phyloP scores from a whole-genome alignment of 2,113 vertebrate species.

The Tragelaphus scriptus region DNA sequence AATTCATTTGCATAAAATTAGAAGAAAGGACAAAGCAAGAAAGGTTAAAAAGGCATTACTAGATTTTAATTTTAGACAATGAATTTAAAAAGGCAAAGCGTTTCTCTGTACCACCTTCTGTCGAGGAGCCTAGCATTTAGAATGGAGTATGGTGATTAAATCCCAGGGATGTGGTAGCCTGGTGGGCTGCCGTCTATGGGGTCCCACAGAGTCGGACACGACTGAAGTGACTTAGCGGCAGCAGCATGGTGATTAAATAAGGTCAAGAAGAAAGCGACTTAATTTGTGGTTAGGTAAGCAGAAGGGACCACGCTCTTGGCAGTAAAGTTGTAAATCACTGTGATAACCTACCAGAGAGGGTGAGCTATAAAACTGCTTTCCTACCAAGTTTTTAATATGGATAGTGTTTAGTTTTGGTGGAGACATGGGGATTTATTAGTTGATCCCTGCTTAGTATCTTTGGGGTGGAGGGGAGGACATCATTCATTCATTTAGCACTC shows the following conservation, averaged over 20 bases:
- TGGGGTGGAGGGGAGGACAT: not conserved
- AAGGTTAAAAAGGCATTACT: slow-evolving; percentile 15
- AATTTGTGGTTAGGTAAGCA: slow-evolving; percentile 39
- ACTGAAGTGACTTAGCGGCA: too few relatives aligned
- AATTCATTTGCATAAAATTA: slow-evolving; percentile 9
- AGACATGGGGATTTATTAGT: slow-evolving; percentile 9
- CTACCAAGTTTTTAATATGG: slow-evolving; percentile 16
- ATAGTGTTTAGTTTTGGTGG: slow-evolving; percentile 32
- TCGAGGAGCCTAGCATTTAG: slow-evolving; percentile 17
- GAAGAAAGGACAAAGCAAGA: not conserved
- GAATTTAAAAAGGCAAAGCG: not conserved
- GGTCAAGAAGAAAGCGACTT: slow-evolving; percentile 44
- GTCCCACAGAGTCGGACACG: too few relatives aligned
- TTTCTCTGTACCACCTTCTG: not conserved
- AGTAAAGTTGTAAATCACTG: not conserved
- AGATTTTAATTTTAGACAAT: slow-evolving; percentile 22
- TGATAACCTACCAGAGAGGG: not conserved
- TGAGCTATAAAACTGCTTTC: not conserved
- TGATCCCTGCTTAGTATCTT: slow-evolving; percentile 28
- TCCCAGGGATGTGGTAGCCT: not conserved
- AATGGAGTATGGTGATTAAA: not conserved
- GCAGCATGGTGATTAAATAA: slow-evolving; percentile 2
- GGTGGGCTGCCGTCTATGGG: too few relatives aligned
- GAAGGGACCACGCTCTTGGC: not conserved
- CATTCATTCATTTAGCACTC: slow-evolving; percentile 51